A percentile compares a stretch with the other conserved stretches of the same genome.
Evolutionary conservation across 2,113 vertebrate species (phyloP).

Genomic region (Salvelinus alpinus): DNA sequence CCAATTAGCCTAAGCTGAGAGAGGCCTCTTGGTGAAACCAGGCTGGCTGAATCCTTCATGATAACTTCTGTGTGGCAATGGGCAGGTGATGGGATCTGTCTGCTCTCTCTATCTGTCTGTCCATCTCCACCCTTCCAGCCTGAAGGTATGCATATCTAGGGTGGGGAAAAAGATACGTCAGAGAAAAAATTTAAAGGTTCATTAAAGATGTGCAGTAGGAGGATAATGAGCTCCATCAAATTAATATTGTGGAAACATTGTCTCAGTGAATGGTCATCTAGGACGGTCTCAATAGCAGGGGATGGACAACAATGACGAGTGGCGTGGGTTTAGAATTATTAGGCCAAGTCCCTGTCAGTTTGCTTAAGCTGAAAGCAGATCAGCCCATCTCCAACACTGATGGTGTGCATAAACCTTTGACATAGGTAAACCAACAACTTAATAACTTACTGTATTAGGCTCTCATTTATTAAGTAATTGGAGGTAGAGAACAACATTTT

Average conservation of each 20-base stretch:
- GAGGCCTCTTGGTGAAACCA: too few species aligned
- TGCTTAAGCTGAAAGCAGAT: background rate
- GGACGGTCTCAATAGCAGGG: background rate
- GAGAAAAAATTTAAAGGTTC: background rate
- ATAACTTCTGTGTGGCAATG: too few species aligned
- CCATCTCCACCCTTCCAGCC: slow-evolving; percentile 62
- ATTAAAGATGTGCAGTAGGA: background rate
- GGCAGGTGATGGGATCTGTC: too few species aligned
- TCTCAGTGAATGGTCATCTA: slow-evolving; percentile 1
- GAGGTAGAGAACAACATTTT: too few species aligned
- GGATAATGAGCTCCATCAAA: background rate
- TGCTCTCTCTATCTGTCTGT: background rate
- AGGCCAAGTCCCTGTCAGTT: background rate
- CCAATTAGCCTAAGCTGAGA: too few species aligned
- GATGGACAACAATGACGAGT: background rate
- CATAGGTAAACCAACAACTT: background rate
- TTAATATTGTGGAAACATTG: background rate
- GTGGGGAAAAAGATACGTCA: background rate
- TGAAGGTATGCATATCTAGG: background rate
- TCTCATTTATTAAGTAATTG: too few species aligned
- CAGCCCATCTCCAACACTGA: background rate
- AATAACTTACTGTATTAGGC: too few species aligned
- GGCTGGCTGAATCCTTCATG: too few species aligned
- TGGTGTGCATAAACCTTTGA: background rate
- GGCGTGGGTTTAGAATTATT: background rate